phyloP scores from a whole-genome alignment of 2,888 invertebrate genomes.

The Patella pellucida region DNA sequence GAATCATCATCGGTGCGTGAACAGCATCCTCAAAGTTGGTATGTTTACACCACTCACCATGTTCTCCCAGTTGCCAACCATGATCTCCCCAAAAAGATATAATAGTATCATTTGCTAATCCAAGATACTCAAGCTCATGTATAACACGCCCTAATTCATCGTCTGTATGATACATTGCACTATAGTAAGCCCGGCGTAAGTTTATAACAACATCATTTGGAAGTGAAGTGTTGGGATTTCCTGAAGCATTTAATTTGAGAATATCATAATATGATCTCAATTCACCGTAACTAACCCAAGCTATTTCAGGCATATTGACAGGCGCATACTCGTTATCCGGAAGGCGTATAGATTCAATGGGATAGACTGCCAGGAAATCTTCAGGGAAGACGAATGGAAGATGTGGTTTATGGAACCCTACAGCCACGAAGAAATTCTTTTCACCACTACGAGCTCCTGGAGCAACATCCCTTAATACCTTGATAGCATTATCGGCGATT shows the following conservation, averaged over 20 bases:
- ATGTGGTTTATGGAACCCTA: slow-evolving; percentile 91
- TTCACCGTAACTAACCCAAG: slow-evolving; percentile 48
- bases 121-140: no score
- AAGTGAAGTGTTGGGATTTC: no score
- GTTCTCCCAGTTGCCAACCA: slow-evolving; percentile 57
- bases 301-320: slow-evolving; percentile 43
- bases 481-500: slow-evolving; percentile 77
- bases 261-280: slow-evolving; percentile 44
- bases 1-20: slow-evolving; percentile 53
- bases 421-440: slow-evolving; percentile 82
- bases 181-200: no score
- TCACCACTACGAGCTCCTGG: slow-evolving; percentile 53
- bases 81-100: slow-evolving; percentile 50
- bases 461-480: slow-evolving; percentile 74
- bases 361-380: slow-evolving; percentile 78
- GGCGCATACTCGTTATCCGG: no score
- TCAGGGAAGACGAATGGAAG: slow-evolving; percentile 88
- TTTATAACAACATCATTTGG: no score
- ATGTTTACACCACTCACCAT: slow-evolving; percentile 52
- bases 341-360: slow-evolving; percentile 37
- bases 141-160: no score
- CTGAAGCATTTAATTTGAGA: slow-evolving; percentile 34
- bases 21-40: slow-evolving; percentile 56
- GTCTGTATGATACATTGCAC: no score
- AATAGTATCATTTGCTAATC: slow-evolving; percentile 41